phyloP scores from a whole-genome alignment of 2,113 vertebrate genomes.

The Bubalus kerabau region DNA sequence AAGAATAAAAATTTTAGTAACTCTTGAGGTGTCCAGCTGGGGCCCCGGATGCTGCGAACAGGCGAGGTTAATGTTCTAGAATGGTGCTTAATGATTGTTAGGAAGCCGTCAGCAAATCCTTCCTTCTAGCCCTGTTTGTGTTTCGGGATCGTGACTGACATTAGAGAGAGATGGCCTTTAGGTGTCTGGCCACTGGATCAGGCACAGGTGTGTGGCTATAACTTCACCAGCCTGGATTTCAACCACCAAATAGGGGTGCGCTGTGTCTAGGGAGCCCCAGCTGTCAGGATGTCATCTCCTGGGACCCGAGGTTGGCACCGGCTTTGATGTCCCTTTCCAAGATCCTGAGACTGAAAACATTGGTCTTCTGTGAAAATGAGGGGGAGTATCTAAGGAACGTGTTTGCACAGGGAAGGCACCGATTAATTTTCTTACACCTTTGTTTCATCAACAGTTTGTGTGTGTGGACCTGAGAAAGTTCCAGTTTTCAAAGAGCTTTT shows the following conservation, averaged over 20 bases:
- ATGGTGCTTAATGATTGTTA: conserved; percentile 63
- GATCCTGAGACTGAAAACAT: background rate
- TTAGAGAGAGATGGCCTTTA: conserved; percentile 45
- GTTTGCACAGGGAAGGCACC: background rate
- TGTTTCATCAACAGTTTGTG: background rate
- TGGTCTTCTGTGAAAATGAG: background rate
- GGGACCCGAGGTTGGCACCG: background rate
- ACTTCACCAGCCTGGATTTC: background rate
- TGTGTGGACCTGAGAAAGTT: background rate
- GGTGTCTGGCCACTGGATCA: background rate
- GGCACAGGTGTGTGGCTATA: background rate
- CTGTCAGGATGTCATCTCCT: background rate
- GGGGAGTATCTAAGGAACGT: background rate
- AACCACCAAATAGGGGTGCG: rapidly evolving
- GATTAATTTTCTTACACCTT: background rate
- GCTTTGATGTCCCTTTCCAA: background rate
- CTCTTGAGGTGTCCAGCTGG: background rate
- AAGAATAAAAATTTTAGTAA: background rate
- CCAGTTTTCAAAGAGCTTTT: background rate
- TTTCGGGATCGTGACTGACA: background rate
- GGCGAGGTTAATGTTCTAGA: conserved; percentile 66
- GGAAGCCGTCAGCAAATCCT: conserved; percentile 58
- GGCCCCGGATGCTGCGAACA: background rate
- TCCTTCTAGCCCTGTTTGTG: conserved; percentile 55
- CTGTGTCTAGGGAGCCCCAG: background rate